These are phyloP conservation scores for Agrenia bidenticulata DNA, from an alignment of 2,888 invertebrate genomes.

Conservation along the genomic window DNA sequence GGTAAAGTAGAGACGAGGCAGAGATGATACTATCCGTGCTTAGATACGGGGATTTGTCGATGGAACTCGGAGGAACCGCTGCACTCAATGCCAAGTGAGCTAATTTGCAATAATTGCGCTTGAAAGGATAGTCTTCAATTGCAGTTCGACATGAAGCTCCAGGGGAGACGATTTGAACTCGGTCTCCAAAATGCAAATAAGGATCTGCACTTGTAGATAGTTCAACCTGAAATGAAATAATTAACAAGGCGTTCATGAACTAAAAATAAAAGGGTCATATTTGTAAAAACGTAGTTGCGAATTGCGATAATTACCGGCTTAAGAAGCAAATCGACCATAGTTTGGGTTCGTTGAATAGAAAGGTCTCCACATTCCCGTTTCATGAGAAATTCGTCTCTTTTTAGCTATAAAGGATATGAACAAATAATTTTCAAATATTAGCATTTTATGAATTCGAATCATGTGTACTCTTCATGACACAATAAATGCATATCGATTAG, in stretches of 20 bases:
- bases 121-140: conserved; percentile 39
- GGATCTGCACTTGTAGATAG: conserved; percentile 29
- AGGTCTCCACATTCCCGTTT: conserved; percentile 48
- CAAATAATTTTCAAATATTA: not conserved
- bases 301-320: conserved; percentile 34
- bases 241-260: not conserved
- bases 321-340: conserved; percentile 45
- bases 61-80: conserved; percentile 38
- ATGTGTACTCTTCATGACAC: too few species aligned
- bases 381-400: conserved; percentile 42
- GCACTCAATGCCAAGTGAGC: conserved; percentile 45
- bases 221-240: conserved; percentile 6
- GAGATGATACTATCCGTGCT: conserved; percentile 47
- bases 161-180: conserved; percentile 47
- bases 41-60: conserved; percentile 48
- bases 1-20: conserved; percentile 44
- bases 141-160: conserved; percentile 45
- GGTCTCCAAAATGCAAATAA: conserved; percentile 45
- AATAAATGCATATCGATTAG: too few species aligned
- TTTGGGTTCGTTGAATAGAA: conserved; percentile 49
- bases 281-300: not conserved
- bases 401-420: conserved; percentile 24
- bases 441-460: too few species aligned
- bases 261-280: not conserved
- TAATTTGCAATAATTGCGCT: conserved; percentile 39